phyloP scores from a whole-genome alignment of 2,888 invertebrate species.

The Plagiodera versicolora region DNA sequence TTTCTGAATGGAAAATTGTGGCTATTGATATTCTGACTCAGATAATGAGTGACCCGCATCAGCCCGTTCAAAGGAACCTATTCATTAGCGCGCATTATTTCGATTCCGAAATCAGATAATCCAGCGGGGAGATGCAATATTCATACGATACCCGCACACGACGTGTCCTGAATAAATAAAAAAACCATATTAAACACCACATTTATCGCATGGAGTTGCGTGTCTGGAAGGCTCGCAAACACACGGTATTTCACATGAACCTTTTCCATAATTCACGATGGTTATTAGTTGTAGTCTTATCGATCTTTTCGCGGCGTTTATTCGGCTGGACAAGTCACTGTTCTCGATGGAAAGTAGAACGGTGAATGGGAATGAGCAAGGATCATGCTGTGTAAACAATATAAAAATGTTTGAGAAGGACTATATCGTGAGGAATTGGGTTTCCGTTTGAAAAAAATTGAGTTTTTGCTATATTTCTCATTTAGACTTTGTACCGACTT shows the following conservation, averaged over 20 bases:
- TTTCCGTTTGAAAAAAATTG: too few species aligned
- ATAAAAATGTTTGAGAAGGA: too few species aligned
- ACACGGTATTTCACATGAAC: slow-evolving; percentile 43
- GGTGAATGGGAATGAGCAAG: too few species aligned
- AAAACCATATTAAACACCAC: slow-evolving; percentile 13
- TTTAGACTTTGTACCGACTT: too few species aligned
- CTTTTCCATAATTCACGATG: slow-evolving; percentile 44
- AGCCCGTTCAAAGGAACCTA: background rate
- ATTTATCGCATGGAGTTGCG: slow-evolving; percentile 32
- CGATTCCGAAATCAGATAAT: slow-evolving; percentile 14
- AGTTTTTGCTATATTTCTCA: too few species aligned
- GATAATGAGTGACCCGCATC: background rate
- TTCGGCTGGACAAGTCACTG: background rate
- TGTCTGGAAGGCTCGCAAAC: slow-evolving; percentile 34
- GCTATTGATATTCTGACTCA: background rate
- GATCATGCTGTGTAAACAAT: too few species aligned
- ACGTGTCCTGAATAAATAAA: slow-evolving; percentile 2
- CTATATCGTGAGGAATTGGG: too few species aligned
- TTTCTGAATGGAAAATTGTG: background rate
- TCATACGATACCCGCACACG: slow-evolving; percentile 12
- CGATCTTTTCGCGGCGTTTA: slow-evolving; percentile 27
- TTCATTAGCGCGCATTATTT: slow-evolving; percentile 6
- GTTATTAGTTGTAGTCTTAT: slow-evolving; percentile 42
- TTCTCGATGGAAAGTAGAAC: background rate
- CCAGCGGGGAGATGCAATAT: slow-evolving; percentile 9